These are phyloP conservation scores for Aphodius sticticus DNA, from an alignment of 2,888 invertebrate species.

Conservation along the genomic window DNA sequence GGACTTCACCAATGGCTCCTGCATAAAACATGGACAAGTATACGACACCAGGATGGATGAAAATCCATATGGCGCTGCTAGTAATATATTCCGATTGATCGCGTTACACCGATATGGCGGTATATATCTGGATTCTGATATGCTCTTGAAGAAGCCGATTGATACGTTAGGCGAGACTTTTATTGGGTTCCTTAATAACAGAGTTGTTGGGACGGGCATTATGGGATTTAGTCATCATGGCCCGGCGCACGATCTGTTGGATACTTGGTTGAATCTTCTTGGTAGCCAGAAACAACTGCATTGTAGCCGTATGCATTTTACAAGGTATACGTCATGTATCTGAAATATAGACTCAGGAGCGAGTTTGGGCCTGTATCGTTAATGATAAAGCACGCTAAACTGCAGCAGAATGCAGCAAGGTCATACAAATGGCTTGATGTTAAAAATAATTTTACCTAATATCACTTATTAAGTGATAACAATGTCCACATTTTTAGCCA, in stretches of 20 bases:
- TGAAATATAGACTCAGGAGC: too few relatives aligned
- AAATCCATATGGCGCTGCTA: not conserved
- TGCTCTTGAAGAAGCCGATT: not conserved
- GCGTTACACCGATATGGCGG: not conserved
- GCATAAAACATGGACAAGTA: not conserved
- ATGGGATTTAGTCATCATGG: not conserved
- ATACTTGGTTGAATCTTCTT: not conserved
- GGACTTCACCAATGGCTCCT: not conserved
- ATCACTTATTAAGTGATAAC: too few relatives aligned
- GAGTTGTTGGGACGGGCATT: not conserved
- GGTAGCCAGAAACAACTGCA: not conserved
- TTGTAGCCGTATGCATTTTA: not conserved
- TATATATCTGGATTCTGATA: not conserved
- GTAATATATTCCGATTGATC: not conserved
- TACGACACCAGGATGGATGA: not conserved
- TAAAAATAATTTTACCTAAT: too few relatives aligned
- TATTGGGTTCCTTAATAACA: not conserved
- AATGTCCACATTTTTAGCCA: too few relatives aligned
- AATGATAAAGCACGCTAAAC: too few relatives aligned
- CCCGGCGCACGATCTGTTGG: not conserved
- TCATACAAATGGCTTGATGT: too few relatives aligned
- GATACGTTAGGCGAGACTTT: not conserved
- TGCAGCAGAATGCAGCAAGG: too few relatives aligned
- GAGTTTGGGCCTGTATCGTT: too few relatives aligned
- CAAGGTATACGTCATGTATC: not conserved